Percentiles rank a stretch among this genome's conserved stretches.
These are phyloP conservation scores for Callopanchax toddi DNA, from an alignment of 2,113 vertebrate genomes.

Conservation along the genomic window DNA sequence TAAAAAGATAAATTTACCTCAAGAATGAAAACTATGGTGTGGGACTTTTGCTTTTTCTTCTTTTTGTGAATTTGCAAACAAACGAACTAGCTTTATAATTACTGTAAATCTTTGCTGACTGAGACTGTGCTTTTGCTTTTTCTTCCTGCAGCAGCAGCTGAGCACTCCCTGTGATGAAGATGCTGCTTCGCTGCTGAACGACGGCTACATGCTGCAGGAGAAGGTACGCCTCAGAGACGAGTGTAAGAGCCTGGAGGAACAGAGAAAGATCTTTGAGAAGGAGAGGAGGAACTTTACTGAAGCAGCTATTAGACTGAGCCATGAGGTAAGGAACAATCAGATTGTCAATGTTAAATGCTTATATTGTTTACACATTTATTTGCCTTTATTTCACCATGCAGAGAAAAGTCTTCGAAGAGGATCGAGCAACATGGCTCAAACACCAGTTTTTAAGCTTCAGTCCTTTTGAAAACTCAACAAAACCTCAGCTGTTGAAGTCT, in stretches of 20 bases:
- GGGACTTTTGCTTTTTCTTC: neutral
- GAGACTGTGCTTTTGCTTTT: neutral
- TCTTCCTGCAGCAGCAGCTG: slow-evolving; percentile 86
- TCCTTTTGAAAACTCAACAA: slow-evolving; percentile 85
- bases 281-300: slow-evolving; percentile 95
- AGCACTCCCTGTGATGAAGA: slow-evolving; percentile 88
- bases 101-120: neutral
- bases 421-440: slow-evolving; percentile 92
- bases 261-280: slow-evolving; percentile 92
- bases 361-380: neutral
- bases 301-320: slow-evolving; percentile 93
- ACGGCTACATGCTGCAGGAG: slow-evolving; percentile 90
- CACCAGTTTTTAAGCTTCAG: slow-evolving; percentile 94
- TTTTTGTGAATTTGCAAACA: neutral
- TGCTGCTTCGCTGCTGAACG: slow-evolving; percentile 82
- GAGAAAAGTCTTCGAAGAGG: slow-evolving; percentile 95
- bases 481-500: slow-evolving; percentile 77
- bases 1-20: too few species aligned
- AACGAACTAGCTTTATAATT: neutral
- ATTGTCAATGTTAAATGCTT: neutral
- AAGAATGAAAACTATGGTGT: neutral
- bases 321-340: slow-evolving; percentile 91
- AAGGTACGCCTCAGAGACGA: slow-evolving; percentile 90
- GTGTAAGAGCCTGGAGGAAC: slow-evolving; percentile 89
- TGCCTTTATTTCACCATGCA: slow-evolving; percentile 52